Base-by-base conservation (phyloP, 2,888 invertebrate species). In the Tinea trinotella region DNA sequence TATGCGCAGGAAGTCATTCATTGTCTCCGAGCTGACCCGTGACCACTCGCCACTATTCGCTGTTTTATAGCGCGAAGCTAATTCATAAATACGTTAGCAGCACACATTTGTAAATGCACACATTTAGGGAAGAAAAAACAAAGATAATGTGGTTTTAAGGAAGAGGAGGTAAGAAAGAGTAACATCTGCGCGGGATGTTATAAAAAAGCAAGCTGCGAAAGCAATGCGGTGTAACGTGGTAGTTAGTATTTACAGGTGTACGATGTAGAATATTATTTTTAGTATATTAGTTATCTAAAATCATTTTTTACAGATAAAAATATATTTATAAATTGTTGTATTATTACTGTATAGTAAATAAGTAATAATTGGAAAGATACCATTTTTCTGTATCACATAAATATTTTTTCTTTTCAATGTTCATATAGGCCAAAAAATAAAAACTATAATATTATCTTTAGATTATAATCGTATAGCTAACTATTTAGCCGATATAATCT, bases 21-120 rank as follows among this genome's bases (percentile, higher is more conserved):
- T 84, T 83, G 77, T 74, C 70, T 66, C 67, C 67, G 68, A 74
- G 64, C 69, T 77, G 79, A 79, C 78, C 78, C 71, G 76, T 74
- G 76, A 64, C 70, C 72, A 66, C 59, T 58, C 24, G 40, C 24
- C 5, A n/a, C n/a, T n/a, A n/a, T n/a, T 40, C 40, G 7, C 40
- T 13, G 15, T 40, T 40, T 40, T 13, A 40, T 15, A 40, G 15
- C 40, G 40, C 40, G 13, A 40, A 15, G 3, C 40, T 12, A 40
- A 40, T 13, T 40, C n/a, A 5, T 7, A 7, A 5, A 9, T 24
- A 24, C 24, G 9, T 24, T 24, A 5, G 24, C 6, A 24, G 5
- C 24, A 9, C 6, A 24, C 9, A 24, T 24, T 24, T 24, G 24
- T 24, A 7, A 9, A 24, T 7, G 24, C 24, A 24, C 5, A 24